phyloP scores from a whole-genome alignment of 2,113 vertebrate species.

The Heterotis niloticus region DNA sequence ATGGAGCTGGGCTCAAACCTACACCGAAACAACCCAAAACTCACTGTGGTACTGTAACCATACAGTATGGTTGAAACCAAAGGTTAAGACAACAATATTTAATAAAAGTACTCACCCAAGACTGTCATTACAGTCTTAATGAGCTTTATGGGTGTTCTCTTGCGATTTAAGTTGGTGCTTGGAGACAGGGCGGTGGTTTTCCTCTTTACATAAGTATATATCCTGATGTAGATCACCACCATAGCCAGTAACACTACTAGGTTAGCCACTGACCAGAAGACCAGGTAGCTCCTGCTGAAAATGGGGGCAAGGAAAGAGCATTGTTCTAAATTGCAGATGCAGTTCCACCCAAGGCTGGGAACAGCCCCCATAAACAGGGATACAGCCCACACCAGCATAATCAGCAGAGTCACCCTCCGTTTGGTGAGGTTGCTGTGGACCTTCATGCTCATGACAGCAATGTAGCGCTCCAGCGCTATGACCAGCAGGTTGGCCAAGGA shows the following conservation, averaged over 20 bases:
- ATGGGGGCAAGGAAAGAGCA: slow-evolving; percentile 75
- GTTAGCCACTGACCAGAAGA: slow-evolving; percentile 76
- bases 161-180: slow-evolving; percentile 67
- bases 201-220: slow-evolving; percentile 75
- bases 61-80: too few relatives aligned
- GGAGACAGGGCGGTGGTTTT: slow-evolving; percentile 72
- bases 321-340: slow-evolving; percentile 68
- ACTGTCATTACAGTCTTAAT: slow-evolving; percentile 81
- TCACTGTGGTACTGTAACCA: too few relatives aligned
- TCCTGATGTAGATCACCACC: slow-evolving; percentile 73
- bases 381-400: slow-evolving; percentile 68
- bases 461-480: slow-evolving; percentile 73
- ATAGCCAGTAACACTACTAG: slow-evolving; percentile 71
- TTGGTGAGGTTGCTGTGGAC: slow-evolving; percentile 75
- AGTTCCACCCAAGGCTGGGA: slow-evolving; percentile 77
- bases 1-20: too few relatives aligned
- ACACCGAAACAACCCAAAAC: too few relatives aligned
- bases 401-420: slow-evolving; percentile 71
- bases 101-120: slow-evolving; percentile 64
- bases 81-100: too few relatives aligned
- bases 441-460: slow-evolving; percentile 71
- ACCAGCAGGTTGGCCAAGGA: slow-evolving; percentile 72
- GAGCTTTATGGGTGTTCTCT: slow-evolving; percentile 70
- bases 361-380: slow-evolving; percentile 75
- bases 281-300: slow-evolving; percentile 76